These are phyloP conservation scores for Colinus virginianus DNA, from an alignment of 2,113 vertebrate genomes.

Conservation along the genomic window DNA sequence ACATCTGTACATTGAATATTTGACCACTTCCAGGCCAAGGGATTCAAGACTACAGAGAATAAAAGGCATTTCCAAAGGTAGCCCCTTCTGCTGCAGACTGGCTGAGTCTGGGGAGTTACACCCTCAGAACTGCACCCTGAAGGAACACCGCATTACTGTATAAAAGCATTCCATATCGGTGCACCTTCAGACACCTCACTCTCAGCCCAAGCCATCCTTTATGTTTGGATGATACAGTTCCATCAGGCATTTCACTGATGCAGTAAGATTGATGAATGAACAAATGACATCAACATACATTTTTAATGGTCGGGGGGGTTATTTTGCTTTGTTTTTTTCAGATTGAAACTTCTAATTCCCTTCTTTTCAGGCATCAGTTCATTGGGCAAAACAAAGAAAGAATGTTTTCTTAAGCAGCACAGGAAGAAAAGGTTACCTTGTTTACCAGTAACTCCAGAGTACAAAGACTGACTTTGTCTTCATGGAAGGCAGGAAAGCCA, in stretches of 20 bases:
- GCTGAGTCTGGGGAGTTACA: not conserved
- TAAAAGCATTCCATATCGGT: not conserved
- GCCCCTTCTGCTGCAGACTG: not conserved
- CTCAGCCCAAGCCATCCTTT: not conserved
- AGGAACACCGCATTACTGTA: rapidly evolving
- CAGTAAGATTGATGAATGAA: not conserved
- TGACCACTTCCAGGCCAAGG: not conserved
- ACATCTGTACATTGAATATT: conserved; percentile 26
- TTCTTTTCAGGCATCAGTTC: not conserved
- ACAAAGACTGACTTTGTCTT: conserved; percentile 50
- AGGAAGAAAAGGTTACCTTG: conserved; percentile 34
- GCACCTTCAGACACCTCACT: not conserved
- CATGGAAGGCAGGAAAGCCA: not conserved
- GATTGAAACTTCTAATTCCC: not conserved
- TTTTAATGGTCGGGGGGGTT: not conserved
- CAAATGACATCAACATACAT: rapidly evolving
- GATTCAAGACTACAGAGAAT: not conserved
- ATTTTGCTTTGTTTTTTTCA: not conserved
- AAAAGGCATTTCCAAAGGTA: not conserved
- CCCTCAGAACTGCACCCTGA: not conserved
- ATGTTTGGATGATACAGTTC: not conserved
- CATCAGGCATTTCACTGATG: not conserved
- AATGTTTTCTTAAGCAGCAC: not conserved
- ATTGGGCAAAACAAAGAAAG: not conserved
- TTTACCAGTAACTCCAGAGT: conserved; percentile 26